phyloP scores from a whole-genome alignment of 2,797 vertebrate species.

The Cyprinodon diabolis region DNA sequence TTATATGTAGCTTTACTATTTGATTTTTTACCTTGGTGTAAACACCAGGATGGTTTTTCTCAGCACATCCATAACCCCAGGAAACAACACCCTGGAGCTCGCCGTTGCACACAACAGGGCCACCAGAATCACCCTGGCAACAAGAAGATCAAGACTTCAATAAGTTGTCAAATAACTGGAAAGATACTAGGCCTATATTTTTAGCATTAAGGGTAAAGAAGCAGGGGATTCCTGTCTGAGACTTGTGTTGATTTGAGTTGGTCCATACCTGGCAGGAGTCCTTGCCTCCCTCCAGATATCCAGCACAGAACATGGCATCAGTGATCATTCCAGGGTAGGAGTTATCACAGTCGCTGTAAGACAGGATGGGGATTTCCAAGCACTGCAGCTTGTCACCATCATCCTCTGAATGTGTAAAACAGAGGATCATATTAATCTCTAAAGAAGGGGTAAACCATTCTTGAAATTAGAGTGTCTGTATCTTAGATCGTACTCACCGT shows the following conservation, averaged over 20 bases:
- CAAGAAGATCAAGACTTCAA: background rate
- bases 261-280: slow-evolving; percentile 72
- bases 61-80: slow-evolving; percentile 83
- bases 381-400: slow-evolving; percentile 68
- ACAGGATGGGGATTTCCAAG: slow-evolving; percentile 71
- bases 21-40: slow-evolving; percentile 75
- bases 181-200: background rate
- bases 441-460: background rate
- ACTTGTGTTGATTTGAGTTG: background rate
- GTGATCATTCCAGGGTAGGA: slow-evolving; percentile 74
- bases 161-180: background rate
- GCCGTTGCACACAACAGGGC: slow-evolving; percentile 80
- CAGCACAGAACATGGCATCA: slow-evolving; percentile 73
- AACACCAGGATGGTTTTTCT: slow-evolving; percentile 74
- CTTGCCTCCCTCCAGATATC: slow-evolving; percentile 75
- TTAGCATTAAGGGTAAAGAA: too few species aligned
- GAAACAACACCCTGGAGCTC: slow-evolving; percentile 84
- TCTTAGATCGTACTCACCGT: slow-evolving; percentile 57
- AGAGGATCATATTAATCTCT: background rate
- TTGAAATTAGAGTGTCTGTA: background rate
- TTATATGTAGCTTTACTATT: background rate
- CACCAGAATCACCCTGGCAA: slow-evolving; percentile 84
- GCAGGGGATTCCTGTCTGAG: too few species aligned
- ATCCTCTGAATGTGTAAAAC: slow-evolving; percentile 35
- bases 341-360: slow-evolving; percentile 48